Evolutionary conservation across 2,797 vertebrate species (phyloP).

Genomic region (Tragopan temminckii): DNA sequence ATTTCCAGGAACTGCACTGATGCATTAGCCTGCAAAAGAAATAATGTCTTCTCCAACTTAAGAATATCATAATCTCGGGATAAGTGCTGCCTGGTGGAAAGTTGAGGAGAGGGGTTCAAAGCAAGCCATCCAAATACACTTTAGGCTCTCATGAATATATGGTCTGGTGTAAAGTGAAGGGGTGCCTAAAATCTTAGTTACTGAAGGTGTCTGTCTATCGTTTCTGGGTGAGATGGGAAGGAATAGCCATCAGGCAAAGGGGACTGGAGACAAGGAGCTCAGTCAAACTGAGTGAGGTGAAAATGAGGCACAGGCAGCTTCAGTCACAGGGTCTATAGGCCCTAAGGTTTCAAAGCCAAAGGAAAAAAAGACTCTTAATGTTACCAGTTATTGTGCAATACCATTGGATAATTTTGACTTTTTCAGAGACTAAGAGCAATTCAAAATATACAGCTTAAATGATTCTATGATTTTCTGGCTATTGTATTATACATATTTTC

Average conservation of each 20-base stretch:
- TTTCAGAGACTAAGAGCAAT: background rate
- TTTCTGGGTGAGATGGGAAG: background rate
- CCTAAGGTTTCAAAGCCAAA: background rate
- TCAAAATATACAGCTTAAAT: background rate
- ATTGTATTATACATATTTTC: background rate
- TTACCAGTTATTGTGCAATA: background rate
- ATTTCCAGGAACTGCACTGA: background rate
- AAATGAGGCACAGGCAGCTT: background rate
- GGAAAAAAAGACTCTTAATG: no score
- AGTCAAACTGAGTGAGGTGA: background rate
- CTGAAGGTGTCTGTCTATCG: background rate
- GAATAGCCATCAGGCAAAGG: background rate
- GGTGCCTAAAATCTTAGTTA: background rate
- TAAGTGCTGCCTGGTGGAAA: background rate
- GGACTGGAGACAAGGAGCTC: background rate
- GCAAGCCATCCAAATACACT: background rate
- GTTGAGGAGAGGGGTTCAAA: background rate
- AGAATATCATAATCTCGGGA: background rate
- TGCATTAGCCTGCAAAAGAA: background rate
- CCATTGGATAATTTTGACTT: background rate
- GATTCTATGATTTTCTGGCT: background rate
- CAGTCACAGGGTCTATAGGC: background rate
- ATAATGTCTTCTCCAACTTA: background rate
- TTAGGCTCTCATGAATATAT: background rate
- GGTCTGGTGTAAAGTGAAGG: background rate